phyloP scores from a whole-genome alignment of 2,113 vertebrate species.

The Ceuthmochares aereus region DNA sequence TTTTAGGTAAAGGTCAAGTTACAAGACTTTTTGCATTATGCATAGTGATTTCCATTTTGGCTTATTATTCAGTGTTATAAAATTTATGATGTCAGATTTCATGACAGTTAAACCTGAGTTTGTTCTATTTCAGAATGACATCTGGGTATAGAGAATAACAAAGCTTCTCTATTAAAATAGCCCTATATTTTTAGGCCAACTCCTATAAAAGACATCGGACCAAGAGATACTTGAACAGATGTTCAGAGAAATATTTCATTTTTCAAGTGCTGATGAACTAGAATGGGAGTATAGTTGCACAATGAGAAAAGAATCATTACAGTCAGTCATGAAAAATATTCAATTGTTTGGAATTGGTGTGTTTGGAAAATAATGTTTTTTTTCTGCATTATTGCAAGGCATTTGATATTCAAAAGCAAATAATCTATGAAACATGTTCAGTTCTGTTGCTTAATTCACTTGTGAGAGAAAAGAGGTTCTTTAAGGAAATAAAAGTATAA shows the following conservation, averaged over 20 bases:
- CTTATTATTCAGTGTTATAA: slow-evolving; percentile 59
- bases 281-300: neutral
- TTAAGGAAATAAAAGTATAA: neutral
- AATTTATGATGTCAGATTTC: slow-evolving; percentile 62
- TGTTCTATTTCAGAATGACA: slow-evolving; percentile 48
- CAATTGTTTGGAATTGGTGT: slow-evolving; percentile 17
- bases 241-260: slow-evolving; percentile 30
- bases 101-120: slow-evolving; percentile 62
- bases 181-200: neutral
- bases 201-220: neutral
- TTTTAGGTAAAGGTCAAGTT: slow-evolving; percentile 71
- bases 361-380: neutral
- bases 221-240: neutral
- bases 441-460: neutral
- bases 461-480: neutral
- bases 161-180: slow-evolving; percentile 8
- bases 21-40: slow-evolving; percentile 54
- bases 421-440: neutral
- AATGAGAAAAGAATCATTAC: slow-evolving; percentile 33
- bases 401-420: slow-evolving; percentile 12
- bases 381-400: neutral
- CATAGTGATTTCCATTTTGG: slow-evolving; percentile 68
- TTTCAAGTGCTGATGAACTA: slow-evolving; percentile 3
- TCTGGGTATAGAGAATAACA: slow-evolving; percentile 32
- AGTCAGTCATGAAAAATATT: neutral